Evolutionary conservation across 2,888 invertebrate species (phyloP).

Genomic region (Apamea crenata): DNA sequence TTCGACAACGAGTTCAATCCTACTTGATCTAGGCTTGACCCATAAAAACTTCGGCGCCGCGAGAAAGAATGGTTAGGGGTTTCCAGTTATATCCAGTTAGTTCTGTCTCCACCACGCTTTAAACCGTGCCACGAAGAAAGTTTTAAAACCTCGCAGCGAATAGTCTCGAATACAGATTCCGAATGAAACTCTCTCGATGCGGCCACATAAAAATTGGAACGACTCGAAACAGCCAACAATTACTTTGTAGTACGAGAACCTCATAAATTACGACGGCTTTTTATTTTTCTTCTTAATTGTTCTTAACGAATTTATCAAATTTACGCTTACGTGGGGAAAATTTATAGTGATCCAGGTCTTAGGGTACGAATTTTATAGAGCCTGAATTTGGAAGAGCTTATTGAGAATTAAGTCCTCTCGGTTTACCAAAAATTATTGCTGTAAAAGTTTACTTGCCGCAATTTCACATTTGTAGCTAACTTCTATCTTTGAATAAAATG

Average conservation of each 20-base stretch:
- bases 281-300: slow-evolving; percentile 69
- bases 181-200: slow-evolving; percentile 76
- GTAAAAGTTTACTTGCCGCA: slow-evolving; percentile 48
- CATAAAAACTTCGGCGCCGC: slow-evolving; percentile 83
- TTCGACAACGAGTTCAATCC: slow-evolving; percentile 76
- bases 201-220: slow-evolving; percentile 74
- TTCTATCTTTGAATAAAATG: slow-evolving; percentile 48
- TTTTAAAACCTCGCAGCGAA: slow-evolving; percentile 81
- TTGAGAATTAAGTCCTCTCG: slow-evolving; percentile 50
- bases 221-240: slow-evolving; percentile 69
- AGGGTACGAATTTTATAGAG: slow-evolving; percentile 59
- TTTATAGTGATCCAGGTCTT: slow-evolving; percentile 62
- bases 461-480: slow-evolving; percentile 39
- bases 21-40: slow-evolving; percentile 87
- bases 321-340: slow-evolving; percentile 63
- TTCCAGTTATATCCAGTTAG: slow-evolving; percentile 85
- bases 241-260: slow-evolving; percentile 72
- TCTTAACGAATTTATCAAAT: slow-evolving; percentile 69
- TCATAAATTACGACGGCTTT: slow-evolving; percentile 70
- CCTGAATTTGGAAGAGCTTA: slow-evolving; percentile 55
- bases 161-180: slow-evolving; percentile 84
- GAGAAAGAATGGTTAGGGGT: slow-evolving; percentile 82
- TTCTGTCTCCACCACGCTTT: slow-evolving; percentile 82
- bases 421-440: slow-evolving; percentile 50
- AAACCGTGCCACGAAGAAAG: slow-evolving; percentile 83